Conservation (phyloP, 1,140 invertebrate species). For the Cyclina sinensis region DNA sequence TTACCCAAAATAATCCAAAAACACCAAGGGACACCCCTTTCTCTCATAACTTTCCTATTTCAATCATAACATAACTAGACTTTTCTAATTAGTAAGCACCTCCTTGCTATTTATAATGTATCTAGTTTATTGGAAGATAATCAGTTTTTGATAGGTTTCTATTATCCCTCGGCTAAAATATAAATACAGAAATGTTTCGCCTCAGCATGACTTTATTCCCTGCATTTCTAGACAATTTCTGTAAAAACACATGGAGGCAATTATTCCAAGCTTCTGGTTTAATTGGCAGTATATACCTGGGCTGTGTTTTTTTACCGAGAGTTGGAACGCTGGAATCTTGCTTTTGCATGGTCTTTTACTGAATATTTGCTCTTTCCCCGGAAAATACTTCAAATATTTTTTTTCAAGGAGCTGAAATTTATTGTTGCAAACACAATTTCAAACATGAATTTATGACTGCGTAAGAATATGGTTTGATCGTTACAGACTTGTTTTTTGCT, state of each 20-base stretch:
- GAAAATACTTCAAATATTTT: slow-evolving; percentile 15
- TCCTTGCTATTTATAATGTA: slow-evolving; percentile 40
- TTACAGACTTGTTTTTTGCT: too few relatives aligned
- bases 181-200: slow-evolving; percentile 39
- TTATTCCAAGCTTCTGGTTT: slow-evolving; percentile 24
- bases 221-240: slow-evolving; percentile 44
- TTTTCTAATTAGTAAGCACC: slow-evolving; percentile 43
- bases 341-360: not conserved
- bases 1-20: slow-evolving; percentile 33
- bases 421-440: not conserved
- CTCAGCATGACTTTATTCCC: slow-evolving; percentile 11
- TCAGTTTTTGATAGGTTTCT: slow-evolving; percentile 37
- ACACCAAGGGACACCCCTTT: slow-evolving; percentile 29
- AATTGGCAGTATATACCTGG: slow-evolving; percentile 50
- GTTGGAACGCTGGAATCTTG: not conserved
- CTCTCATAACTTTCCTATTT: slow-evolving; percentile 31
- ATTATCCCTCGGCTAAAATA: slow-evolving; percentile 47
- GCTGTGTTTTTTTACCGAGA: slow-evolving; percentile 27
- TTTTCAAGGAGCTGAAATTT: not conserved
- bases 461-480: not conserved
- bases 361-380: not conserved
- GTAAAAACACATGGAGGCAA: slow-evolving; percentile 30
- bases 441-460: not conserved
- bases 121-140: slow-evolving; percentile 56
- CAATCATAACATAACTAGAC: not conserved